Percentiles rank a stretch among this genome's conserved stretches.
These are phyloP conservation scores for Tyto alba DNA, from an alignment of 2,113 vertebrate genomes.

Conservation along the genomic window DNA sequence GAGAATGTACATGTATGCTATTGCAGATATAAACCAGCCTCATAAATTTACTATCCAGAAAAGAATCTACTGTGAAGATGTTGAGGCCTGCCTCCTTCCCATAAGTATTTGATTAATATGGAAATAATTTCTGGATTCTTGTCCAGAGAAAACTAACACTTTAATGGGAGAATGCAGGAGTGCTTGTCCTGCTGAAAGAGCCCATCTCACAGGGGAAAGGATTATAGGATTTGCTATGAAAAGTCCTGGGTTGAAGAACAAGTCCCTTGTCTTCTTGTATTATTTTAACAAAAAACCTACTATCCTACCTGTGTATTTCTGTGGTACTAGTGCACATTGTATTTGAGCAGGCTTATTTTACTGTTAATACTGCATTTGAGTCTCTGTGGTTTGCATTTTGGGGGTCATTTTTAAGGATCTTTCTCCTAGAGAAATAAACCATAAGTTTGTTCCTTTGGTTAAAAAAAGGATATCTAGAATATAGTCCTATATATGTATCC, in stretches of 20 bases:
- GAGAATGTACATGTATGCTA: not conserved
- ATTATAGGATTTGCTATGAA: not conserved
- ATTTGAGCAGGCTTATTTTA: not conserved
- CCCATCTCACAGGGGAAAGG: not conserved
- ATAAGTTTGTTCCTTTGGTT: not conserved
- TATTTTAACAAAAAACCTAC: not conserved
- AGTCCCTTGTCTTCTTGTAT: not conserved
- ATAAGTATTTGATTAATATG: not conserved
- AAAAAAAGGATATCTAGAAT: not conserved
- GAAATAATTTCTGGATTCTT: conserved; percentile 5
- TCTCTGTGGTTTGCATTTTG: not conserved
- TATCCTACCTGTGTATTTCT: not conserved
- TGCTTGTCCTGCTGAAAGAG: not conserved
- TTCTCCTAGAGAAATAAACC: not conserved
- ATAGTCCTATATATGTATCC: not conserved
- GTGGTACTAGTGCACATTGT: not conserved
- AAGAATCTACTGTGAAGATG: not conserved
- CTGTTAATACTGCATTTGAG: not conserved
- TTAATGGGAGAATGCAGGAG: not conserved
- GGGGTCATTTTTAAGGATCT: not conserved
- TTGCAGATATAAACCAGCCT: conserved; percentile 2
- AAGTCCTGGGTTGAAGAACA: not conserved
- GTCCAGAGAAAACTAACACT: not conserved
- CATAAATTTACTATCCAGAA: conserved; percentile 5
- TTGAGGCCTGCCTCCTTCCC: not conserved